Evolutionary conservation across 2,113 vertebrate genomes (phyloP).

Genomic region (Platysteira castanea): DNA sequence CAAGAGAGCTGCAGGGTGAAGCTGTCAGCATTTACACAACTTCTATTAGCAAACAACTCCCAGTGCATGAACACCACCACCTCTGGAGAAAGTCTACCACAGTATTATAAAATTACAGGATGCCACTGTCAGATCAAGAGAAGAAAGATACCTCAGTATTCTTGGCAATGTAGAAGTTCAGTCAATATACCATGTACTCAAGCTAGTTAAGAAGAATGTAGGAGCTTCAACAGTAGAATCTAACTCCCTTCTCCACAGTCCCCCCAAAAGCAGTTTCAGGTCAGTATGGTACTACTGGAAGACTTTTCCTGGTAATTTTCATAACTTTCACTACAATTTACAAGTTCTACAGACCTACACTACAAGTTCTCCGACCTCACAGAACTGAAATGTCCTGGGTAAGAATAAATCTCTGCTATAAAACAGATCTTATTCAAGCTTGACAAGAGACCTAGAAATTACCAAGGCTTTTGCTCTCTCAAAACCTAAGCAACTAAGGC

Average conservation of each 20-base stretch:
- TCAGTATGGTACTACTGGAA: neutral
- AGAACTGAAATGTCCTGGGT: neutral
- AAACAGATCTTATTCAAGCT: neutral
- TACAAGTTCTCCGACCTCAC: neutral
- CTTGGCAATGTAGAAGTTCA: neutral
- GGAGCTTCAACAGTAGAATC: neutral
- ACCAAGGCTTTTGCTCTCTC: neutral
- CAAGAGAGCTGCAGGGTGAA: neutral
- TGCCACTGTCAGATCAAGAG: neutral
- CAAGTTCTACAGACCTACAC: too few relatives aligned
- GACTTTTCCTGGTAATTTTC: neutral
- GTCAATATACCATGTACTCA: neutral
- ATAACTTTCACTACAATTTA: neutral
- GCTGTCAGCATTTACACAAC: neutral
- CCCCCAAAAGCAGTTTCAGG: neutral
- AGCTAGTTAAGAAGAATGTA: neutral
- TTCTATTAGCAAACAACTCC: neutral
- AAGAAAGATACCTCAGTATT: fast-evolving
- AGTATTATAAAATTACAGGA: neutral
- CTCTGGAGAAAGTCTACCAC: neutral
- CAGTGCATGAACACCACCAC: fast-evolving
- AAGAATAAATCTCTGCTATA: neutral
- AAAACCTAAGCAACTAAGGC: neutral
- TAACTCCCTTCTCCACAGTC: neutral
- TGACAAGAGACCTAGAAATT: neutral